These are phyloP conservation scores for Phortica okadai DNA, from an alignment of 2,888 invertebrate genomes.

Conservation along the genomic window DNA sequence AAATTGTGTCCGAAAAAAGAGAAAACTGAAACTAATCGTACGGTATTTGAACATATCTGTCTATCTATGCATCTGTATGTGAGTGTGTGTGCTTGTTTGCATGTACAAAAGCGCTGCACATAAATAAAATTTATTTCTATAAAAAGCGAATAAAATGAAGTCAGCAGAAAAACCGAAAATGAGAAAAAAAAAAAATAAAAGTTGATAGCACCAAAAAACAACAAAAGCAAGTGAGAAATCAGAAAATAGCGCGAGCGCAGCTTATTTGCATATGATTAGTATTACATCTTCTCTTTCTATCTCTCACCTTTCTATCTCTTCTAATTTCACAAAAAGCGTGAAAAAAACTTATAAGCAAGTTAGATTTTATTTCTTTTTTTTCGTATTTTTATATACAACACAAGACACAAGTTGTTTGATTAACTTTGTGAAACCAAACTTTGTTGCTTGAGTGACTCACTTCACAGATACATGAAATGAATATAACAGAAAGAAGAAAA, in stretches of 20 bases:
- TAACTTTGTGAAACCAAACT: not conserved
- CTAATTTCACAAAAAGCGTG: conserved; percentile 54
- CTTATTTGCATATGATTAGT: conserved; percentile 65
- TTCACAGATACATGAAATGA: not conserved
- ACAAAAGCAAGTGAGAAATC: conserved; percentile 15
- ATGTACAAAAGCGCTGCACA: conserved; percentile 33
- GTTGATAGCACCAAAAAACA: not conserved
- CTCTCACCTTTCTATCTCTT: conserved; percentile 35
- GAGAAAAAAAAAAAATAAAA: not conserved
- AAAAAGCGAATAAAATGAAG: conserved; percentile 49
- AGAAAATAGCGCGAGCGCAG: conserved; percentile 22
- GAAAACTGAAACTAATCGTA: conserved; percentile 68
- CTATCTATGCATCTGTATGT: not conserved
- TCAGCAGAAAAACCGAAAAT: conserved; percentile 34
- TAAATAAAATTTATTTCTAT: conserved; percentile 64
- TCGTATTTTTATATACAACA: not conserved
- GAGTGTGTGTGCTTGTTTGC: not conserved
- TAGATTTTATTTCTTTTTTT: not conserved
- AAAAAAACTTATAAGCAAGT: not conserved
- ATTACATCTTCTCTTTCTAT: not conserved
- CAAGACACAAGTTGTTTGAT: not conserved
- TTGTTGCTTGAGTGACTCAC: not conserved
- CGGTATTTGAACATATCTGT: conserved; percentile 32
- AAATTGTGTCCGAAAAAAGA: conserved; percentile 52
- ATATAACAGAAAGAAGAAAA: not conserved